Conservation (phyloP, 2,113 vertebrate genomes). For the Urocynchramus pylzowi region DNA sequence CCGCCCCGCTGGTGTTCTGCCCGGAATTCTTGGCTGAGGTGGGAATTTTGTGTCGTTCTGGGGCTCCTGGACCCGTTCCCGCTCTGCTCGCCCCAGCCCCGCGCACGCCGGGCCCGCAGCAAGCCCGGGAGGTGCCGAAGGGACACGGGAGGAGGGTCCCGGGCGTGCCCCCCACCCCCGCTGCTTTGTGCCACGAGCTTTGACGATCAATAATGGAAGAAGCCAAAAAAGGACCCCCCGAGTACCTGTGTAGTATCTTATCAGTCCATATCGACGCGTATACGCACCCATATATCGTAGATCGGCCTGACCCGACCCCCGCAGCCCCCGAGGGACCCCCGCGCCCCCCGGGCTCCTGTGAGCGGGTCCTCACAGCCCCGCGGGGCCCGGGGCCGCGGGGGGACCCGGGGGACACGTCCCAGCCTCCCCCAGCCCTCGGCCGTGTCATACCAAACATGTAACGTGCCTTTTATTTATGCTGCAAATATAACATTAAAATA, state of each 20-base stretch:
- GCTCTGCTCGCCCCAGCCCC: accelerated
- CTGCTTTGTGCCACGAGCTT: constrained; percentile 10
- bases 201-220: constrained; percentile 9
- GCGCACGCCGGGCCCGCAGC: background rate
- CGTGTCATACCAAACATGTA: constrained; percentile 67
- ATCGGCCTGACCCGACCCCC: background rate
- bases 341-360: constrained; percentile 51
- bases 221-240: background rate
- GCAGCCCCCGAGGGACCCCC: background rate
- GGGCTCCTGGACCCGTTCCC: background rate
- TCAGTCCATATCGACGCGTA: background rate
- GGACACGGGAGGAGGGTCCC: background rate
- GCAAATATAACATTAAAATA: constrained; percentile 76
- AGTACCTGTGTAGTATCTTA: constrained; percentile 36
- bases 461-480: constrained; percentile 81
- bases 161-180: background rate
- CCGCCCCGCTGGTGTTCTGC: too few species aligned
- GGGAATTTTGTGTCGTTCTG: background rate
- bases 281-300: background rate
- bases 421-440: background rate
- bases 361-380: constrained; percentile 73
- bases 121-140: background rate
- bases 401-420: background rate
- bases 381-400: background rate
- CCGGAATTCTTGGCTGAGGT: background rate